Evolutionary conservation across 2,797 vertebrate genomes (phyloP), one percentile per base, ranked within the genome.

Genomic region (Alosa sapidissima): DNA sequence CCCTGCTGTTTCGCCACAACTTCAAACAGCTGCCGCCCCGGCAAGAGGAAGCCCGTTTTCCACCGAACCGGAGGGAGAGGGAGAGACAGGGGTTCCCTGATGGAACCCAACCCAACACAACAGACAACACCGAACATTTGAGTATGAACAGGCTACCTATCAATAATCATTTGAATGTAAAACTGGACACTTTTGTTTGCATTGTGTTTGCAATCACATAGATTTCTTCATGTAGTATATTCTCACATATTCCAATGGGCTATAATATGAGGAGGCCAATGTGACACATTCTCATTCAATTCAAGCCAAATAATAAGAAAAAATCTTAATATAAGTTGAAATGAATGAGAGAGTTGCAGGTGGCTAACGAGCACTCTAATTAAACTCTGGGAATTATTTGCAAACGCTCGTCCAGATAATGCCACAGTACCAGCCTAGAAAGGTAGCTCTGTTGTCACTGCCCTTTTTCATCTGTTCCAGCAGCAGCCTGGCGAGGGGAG

Each of bases 11-110:
- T 75, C 72, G 82, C 84, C 84, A 84, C 47, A 58, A 81, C 87
- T 87, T 87, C 88, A 89, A 54, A 81, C 84, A 86, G 92, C 91
- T 91, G 91, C 92, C 89, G 91, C 89, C 91, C 48, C 86, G 75
- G 55, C 90, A 89, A 90, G 89, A 91, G 91, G 92, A 94, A 93
- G 91, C 89, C n/a, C 90, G 90, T 91, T 92, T 92, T 89, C 87
- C 68, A 55, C 28, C 28, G 91, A 91, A 94, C 91, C 93, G 94
- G 93, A 91, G 68, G 6, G 87, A 82, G 83, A 16, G 21, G 62
- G 68, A 75, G 68, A 84, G 82, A 81, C 52, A 1, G 24, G 68
- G 36, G 10, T 45, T 75, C 68, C 68, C 68, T 75, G 41, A 45
- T 75, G 45, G 5, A 75, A 45, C 68, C 33, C 36, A 16, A 45